These are phyloP conservation scores for Delichon dasypus DNA, from an alignment of 2,797 vertebrate genomes.

Conservation along the genomic window DNA sequence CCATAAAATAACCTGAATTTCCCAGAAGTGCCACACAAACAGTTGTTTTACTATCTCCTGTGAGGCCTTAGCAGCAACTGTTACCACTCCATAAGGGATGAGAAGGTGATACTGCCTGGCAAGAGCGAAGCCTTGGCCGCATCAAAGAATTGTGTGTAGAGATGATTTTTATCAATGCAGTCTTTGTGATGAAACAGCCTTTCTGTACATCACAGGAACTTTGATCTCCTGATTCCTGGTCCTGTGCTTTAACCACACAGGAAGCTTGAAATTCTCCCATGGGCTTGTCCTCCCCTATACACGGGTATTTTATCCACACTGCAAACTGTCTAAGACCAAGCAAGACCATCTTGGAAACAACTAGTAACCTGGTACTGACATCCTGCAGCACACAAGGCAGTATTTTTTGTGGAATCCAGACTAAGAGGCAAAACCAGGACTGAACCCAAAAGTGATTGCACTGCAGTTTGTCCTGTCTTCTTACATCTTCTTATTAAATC, in stretches of 20 bases:
- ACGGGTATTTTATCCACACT: not conserved
- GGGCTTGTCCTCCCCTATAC: not conserved
- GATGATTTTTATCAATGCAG: not conserved
- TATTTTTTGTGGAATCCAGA: not conserved
- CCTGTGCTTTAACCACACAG: conserved; percentile 41
- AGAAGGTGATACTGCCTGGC: not conserved
- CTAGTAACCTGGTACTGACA: not conserved
- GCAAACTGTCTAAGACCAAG: not conserved
- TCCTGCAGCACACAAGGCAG: not conserved
- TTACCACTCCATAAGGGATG: not conserved
- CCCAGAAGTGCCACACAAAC: not conserved
- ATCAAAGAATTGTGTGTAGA: not conserved
- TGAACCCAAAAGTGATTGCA: not conserved
- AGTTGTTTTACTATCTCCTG: not conserved
- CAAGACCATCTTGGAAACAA: not conserved
- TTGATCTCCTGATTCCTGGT: conserved; percentile 6
- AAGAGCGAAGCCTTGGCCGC: not conserved
- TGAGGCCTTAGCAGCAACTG: not conserved
- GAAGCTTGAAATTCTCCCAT: not conserved
- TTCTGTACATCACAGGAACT: not conserved
- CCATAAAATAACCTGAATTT: not conserved
- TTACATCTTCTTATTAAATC: not conserved
- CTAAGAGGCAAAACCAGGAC: not conserved
- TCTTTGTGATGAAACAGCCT: not conserved
- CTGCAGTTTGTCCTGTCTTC: not conserved